These are phyloP conservation scores for Pachyseris speciosa DNA, from an alignment of 64 coral and sea anemone genomes.

Conservation along the genomic window DNA sequence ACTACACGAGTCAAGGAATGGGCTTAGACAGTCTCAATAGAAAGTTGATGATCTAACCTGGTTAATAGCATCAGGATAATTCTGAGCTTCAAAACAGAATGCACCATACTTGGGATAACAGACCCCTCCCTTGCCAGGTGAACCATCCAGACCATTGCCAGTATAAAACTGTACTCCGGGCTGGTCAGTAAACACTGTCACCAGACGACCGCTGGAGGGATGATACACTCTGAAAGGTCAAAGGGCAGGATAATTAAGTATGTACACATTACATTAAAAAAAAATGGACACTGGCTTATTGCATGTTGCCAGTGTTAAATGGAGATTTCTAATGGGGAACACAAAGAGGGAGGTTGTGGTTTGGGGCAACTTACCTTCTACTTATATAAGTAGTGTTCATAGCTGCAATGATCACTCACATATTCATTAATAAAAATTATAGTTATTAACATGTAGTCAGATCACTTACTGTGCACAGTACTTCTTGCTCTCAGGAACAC, in stretches of 20 bases:
- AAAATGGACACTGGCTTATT: too few relatives aligned
- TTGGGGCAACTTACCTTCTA: too few relatives aligned
- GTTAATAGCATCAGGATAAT: slow-evolving; percentile 93
- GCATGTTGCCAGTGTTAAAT: too few relatives aligned
- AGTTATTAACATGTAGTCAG: too few relatives aligned
- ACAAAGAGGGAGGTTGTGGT: too few relatives aligned
- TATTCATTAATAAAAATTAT: too few relatives aligned
- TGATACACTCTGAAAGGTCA: slow-evolving; percentile 64
- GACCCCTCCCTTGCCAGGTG: slow-evolving; percentile 76
- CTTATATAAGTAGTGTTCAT: too few relatives aligned
- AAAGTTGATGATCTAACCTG: slow-evolving; percentile 73
- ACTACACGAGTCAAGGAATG: too few relatives aligned
- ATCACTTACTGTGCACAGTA: slow-evolving; percentile 25
- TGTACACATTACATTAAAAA: too few relatives aligned
- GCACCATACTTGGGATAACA: slow-evolving; percentile 86
- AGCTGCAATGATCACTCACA: too few relatives aligned
- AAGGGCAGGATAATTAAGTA: background rate
- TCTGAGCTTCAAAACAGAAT: slow-evolving; percentile 84
- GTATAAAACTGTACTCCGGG: slow-evolving; percentile 92
- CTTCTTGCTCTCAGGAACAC: slow-evolving; percentile 50
- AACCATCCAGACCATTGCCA: slow-evolving; percentile 78
- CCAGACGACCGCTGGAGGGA: slow-evolving; percentile 72
- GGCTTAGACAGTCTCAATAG: too few relatives aligned
- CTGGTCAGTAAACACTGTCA: slow-evolving; percentile 87
- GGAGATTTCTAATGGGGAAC: too few relatives aligned